Base-by-base conservation (phyloP, 2,888 invertebrate species). In the Tuberolachnus salignus region DNA sequence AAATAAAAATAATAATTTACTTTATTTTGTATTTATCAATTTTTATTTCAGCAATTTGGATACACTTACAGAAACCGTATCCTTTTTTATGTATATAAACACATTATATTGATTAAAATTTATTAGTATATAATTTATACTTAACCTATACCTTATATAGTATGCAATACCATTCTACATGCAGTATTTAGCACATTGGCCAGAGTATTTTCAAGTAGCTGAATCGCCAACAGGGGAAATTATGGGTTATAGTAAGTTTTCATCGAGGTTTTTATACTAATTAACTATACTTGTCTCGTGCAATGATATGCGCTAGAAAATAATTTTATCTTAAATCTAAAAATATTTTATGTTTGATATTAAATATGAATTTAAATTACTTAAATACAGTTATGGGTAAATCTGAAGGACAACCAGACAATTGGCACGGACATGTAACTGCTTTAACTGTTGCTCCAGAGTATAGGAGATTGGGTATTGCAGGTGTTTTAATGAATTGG, bases 351-450 rank as follows among this genome's bases (percentile, higher is more conserved):
- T 34, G 34, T 34, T 34, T 34, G 34, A 34, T 34, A 34, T 34
- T 34, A 34, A 34, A 34, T 34, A 34, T 34, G 3, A 34, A 34
- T 34, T 34, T 34, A 6, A 34, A 34, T 34, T 23, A 67, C n/a
- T 53, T 13, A 59, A 63, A 86, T 89, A 82, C 85, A 98, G 97
- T 99, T 74, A 98, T 99, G 98, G 98, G 98, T 53, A 99, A 99
- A 87, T 94, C 97, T 0, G 99, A 99, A 88, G 99, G 99, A 0
- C 91, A 91, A 83, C 92, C 93, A 71, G 96, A 97, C 83, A 93
- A 96, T 85, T 99, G 97, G 97, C 99, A 99, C 88, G 99, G 99
- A 0, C 99, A 99, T 87, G 98, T 99, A 13, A 99, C 99, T 61
- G 98, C 98, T 1, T 87, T 99, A 53, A 97, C 97, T 9, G 97